A percentile compares a stretch with the other conserved stretches of the same genome.
These are phyloP conservation scores for Perognathus longimembris DNA, from an alignment of 2,113 vertebrate species.

Conservation along the genomic window DNA sequence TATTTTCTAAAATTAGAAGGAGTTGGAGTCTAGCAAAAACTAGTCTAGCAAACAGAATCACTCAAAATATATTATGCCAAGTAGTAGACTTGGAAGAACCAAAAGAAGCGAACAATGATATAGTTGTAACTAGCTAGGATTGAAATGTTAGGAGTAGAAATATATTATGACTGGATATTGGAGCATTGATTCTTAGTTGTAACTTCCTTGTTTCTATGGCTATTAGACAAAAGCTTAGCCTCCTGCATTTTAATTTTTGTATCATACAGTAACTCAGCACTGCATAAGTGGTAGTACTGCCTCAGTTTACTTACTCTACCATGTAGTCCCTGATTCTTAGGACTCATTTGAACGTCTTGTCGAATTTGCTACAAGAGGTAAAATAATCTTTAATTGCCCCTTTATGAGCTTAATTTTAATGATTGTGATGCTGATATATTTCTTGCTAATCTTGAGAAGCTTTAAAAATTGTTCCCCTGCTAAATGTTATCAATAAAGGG, in stretches of 20 bases:
- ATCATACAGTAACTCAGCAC: conserved; percentile 76
- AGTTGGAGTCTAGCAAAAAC: not conserved
- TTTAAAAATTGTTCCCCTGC: conserved; percentile 15
- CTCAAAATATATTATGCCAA: conserved; percentile 30
- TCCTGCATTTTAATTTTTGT: conserved; percentile 75
- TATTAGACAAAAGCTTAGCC: conserved; percentile 68
- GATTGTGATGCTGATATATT: not conserved
- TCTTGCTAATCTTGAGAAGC: not conserved
- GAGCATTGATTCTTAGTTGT: conserved; percentile 63
- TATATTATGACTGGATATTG: conserved; percentile 36
- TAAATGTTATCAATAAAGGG: conserved; percentile 37
- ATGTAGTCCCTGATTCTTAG: conserved; percentile 65
- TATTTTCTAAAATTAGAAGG: conserved; percentile 28
- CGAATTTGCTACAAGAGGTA: conserved; percentile 66
- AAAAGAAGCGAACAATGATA: not conserved
- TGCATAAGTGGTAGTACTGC: conserved; percentile 76
- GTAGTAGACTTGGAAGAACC: not conserved
- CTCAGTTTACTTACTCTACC: conserved; percentile 60
- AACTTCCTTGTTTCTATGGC: conserved; percentile 59
- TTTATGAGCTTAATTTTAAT: conserved; percentile 38
- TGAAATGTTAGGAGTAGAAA: conserved; percentile 51
- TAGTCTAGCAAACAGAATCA: not conserved
- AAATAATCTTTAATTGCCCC: conserved; percentile 24
- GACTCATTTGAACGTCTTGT: conserved; percentile 27
- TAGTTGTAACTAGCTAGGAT: not conserved